Conservation (phyloP, 2,797 vertebrate genomes). For the Psittacula echo region DNA sequence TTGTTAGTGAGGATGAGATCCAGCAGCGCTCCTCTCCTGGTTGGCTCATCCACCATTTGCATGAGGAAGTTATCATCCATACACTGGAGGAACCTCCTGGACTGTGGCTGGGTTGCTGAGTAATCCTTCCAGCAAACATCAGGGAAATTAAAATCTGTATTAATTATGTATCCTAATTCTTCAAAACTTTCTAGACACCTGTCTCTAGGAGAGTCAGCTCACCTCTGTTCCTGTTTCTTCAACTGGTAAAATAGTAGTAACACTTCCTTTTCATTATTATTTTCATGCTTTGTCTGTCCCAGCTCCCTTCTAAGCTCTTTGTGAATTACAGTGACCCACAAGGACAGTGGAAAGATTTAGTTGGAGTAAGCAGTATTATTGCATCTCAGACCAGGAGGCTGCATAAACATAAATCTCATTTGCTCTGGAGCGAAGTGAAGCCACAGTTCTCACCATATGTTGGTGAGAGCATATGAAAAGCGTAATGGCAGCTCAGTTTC, state of each 20-base stretch:
- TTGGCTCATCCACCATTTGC: too few species aligned
- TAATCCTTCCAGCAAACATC: too few species aligned
- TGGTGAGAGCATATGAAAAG: not conserved
- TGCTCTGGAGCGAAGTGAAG: not conserved
- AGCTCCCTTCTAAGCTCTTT: not conserved
- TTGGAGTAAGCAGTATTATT: not conserved
- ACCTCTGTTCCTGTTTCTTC: not conserved
- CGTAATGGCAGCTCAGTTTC: not conserved
- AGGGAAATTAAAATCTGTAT: too few species aligned
- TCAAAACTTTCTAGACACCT: not conserved
- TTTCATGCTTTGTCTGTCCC: not conserved
- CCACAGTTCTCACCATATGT: not conserved
- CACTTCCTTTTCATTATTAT: not conserved
- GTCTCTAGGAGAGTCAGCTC: not conserved
- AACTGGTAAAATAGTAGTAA: not conserved
- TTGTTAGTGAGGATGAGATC: too few species aligned
- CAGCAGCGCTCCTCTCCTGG: too few species aligned
- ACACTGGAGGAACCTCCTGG: too few species aligned
- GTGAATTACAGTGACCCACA: not conserved
- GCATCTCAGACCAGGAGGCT: not conserved
- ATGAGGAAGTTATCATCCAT: too few species aligned
- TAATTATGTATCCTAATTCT: not conserved
- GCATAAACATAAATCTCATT: not conserved
- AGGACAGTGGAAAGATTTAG: not conserved
- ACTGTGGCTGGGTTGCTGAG: too few species aligned